These are phyloP conservation scores for Diplogasteroides magnus DNA, from an alignment of 1,140 invertebrate species.

Conservation along the genomic window DNA sequence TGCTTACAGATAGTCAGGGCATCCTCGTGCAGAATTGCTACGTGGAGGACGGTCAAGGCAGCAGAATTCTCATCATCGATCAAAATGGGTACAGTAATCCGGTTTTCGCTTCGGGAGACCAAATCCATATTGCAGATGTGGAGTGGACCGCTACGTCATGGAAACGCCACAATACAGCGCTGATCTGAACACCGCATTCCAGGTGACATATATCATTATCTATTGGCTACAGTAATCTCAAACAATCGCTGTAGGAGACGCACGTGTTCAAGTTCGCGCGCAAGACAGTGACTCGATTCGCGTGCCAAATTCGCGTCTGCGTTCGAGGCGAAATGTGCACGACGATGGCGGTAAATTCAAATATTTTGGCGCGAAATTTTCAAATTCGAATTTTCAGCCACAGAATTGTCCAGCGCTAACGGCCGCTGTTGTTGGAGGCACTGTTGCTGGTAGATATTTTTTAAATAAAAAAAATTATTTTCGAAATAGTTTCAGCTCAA, in stretches of 20 bases:
- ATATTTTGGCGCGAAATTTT: background rate
- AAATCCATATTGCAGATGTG: conserved; percentile 38
- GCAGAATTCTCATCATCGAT: conserved; percentile 53
- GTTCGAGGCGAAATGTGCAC: conserved; percentile 50
- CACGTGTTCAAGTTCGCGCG: conserved; percentile 56
- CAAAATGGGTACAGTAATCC: conserved; percentile 45
- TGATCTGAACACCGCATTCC: conserved; percentile 46
- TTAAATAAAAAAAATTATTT: too few species aligned
- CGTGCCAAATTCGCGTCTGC: conserved; percentile 51
- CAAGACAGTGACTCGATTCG: conserved; percentile 54
- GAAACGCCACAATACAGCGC: conserved; percentile 45
- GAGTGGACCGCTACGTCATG: conserved; percentile 51
- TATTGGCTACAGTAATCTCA: background rate
- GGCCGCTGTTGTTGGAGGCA: conserved; percentile 23
- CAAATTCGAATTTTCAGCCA: conserved; percentile 47
- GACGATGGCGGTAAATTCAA: conserved; percentile 39
- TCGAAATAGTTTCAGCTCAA: too few species aligned
- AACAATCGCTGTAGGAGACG: conserved; percentile 43
- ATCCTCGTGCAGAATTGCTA: conserved; percentile 54
- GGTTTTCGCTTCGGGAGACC: background rate
- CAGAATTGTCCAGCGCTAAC: conserved; percentile 39
- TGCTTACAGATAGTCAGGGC: conserved; percentile 45
- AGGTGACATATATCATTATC: conserved; percentile 22
- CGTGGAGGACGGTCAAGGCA: conserved; percentile 52
- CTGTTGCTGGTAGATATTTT: conserved; percentile 7